These are phyloP conservation scores for Oegoconia quadripuncta DNA, from an alignment of 2,888 invertebrate species.

Conservation along the genomic window DNA sequence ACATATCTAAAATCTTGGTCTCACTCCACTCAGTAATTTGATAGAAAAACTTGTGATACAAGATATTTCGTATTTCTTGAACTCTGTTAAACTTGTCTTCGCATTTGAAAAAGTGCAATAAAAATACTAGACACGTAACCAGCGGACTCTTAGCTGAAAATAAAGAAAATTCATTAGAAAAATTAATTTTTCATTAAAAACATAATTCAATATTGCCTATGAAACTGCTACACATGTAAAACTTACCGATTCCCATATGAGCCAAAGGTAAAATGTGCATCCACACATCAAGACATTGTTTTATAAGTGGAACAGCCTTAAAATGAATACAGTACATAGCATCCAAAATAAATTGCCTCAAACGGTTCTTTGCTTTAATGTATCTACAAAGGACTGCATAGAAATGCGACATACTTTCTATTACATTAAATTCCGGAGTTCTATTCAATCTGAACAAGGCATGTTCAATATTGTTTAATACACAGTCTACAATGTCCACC, in stretches of 20 bases:
- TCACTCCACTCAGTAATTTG: slow-evolving; percentile 62
- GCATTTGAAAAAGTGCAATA: slow-evolving; percentile 65
- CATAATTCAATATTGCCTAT: not conserved
- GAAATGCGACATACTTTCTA: slow-evolving; percentile 62
- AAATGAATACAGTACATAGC: slow-evolving; percentile 69
- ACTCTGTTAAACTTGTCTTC: slow-evolving; percentile 52
- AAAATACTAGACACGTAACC: slow-evolving; percentile 60
- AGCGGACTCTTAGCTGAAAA: slow-evolving; percentile 61
- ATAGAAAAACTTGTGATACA: slow-evolving; percentile 54
- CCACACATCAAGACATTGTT: slow-evolving; percentile 64
- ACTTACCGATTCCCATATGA: slow-evolving; percentile 58
- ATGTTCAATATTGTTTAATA: slow-evolving; percentile 54
- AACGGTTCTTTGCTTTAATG: slow-evolving; percentile 42
- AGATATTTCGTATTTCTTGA: slow-evolving; percentile 46
- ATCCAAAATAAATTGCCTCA: slow-evolving; percentile 61
- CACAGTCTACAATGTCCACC: slow-evolving; percentile 35
- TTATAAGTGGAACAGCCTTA: slow-evolving; percentile 57
- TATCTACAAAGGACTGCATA: slow-evolving; percentile 63
- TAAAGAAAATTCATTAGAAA: slow-evolving; percentile 5
- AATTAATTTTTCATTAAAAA: not conserved
- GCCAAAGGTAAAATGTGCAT: slow-evolving; percentile 59
- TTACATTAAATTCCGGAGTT: slow-evolving; percentile 51
- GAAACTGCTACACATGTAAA: not conserved
- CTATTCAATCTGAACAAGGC: slow-evolving; percentile 53
- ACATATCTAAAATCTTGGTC: slow-evolving; percentile 53